A percentile compares a stretch with the other conserved stretches of the same genome.
These are phyloP conservation scores for Scaeva pyrastri DNA, from an alignment of 2,888 invertebrate genomes.

Conservation along the genomic window DNA sequence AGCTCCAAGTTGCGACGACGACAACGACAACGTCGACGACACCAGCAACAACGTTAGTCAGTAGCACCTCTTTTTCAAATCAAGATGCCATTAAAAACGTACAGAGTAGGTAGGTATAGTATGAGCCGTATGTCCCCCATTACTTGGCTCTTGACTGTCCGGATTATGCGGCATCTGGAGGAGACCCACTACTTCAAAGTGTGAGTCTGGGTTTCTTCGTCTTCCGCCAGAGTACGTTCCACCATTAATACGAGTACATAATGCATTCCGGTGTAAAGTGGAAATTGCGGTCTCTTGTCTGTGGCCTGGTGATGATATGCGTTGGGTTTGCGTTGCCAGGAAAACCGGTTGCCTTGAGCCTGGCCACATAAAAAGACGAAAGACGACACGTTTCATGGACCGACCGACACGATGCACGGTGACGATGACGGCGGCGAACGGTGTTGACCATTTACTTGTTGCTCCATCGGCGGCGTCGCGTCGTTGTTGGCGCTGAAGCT, in stretches of 20 bases:
- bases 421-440: background rate
- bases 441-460: slow-evolving; percentile 55
- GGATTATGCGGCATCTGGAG: slow-evolving; percentile 15
- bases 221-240: slow-evolving; percentile 47
- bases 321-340: slow-evolving; percentile 57
- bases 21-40: background rate
- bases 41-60: background rate
- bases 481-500: background rate
- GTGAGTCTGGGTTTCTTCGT: slow-evolving; percentile 9
- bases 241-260: too few relatives aligned
- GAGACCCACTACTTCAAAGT: slow-evolving; percentile 19
- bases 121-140: background rate
- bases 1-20: background rate
- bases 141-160: background rate
- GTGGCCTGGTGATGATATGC: slow-evolving; percentile 53
- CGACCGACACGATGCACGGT: background rate
- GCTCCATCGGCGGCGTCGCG: too few relatives aligned
- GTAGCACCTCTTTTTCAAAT: slow-evolving; percentile 51
- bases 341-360: slow-evolving; percentile 51
- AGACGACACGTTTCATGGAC: background rate
- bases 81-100: slow-evolving; percentile 49
- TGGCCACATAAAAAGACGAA: background rate
- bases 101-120: background rate
- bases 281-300: slow-evolving; percentile 55
- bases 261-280: slow-evolving; percentile 65